Conservation (phyloP, 2,888 invertebrate species). For the Hydrotaea diabolus region DNA sequence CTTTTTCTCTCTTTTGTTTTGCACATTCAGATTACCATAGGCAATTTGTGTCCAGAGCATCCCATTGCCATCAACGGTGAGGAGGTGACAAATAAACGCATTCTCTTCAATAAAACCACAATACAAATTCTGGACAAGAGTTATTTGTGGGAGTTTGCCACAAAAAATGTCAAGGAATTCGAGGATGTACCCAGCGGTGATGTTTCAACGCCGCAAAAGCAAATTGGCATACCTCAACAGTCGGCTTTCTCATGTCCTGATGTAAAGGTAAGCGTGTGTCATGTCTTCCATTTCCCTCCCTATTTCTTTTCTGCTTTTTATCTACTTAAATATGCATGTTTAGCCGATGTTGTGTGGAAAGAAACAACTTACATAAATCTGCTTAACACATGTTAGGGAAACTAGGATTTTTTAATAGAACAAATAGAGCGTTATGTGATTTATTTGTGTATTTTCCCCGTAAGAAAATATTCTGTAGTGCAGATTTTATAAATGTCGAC, state of each 20-base stretch:
- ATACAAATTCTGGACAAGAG: constrained; percentile 75
- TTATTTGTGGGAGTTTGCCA: constrained; percentile 76
- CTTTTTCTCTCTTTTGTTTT: background rate
- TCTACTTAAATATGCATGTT: background rate
- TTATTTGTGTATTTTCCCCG: too few species aligned
- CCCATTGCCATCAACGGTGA: constrained; percentile 75
- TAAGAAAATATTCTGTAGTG: too few species aligned
- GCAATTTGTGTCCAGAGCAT: constrained; percentile 73
- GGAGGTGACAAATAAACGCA: constrained; percentile 72
- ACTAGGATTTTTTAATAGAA: too few species aligned
- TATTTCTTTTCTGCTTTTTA: background rate
- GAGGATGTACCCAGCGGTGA: constrained; percentile 49
- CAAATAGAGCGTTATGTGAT: too few species aligned
- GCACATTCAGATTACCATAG: constrained; percentile 74
- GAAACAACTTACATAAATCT: background rate
- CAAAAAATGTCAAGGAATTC: constrained; percentile 47
- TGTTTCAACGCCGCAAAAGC: constrained; percentile 69
- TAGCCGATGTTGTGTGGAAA: background rate
- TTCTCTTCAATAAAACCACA: constrained; percentile 73
- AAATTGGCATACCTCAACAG: constrained; percentile 69
- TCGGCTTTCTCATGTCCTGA: constrained; percentile 77
- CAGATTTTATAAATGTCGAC: too few species aligned
- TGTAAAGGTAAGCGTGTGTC: constrained; percentile 70
- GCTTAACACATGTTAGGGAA: background rate
- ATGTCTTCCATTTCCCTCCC: background rate